A percentile compares a stretch with the other conserved stretches of the same genome.
phyloP scores from a whole-genome alignment of 1,140 invertebrate species.

The Drosophila murphyi region DNA sequence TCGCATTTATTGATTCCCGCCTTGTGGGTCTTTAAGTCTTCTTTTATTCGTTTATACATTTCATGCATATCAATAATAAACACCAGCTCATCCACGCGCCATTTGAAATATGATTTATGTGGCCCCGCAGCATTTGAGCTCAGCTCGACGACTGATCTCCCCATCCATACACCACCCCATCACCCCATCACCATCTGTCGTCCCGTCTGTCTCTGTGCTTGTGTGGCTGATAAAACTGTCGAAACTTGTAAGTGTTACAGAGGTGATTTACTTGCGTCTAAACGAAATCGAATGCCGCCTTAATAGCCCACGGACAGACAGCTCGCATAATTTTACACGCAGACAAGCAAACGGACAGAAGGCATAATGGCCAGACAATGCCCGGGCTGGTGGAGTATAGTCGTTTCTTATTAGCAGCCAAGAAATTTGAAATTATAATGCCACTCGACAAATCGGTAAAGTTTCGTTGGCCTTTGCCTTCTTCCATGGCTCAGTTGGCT shows the following conservation, averaged over 20 bases:
- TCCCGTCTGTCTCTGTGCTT: neutral
- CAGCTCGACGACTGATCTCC: slow-evolving; percentile 8
- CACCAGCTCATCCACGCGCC: slow-evolving; percentile 43
- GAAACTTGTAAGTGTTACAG: slow-evolving; percentile 80
- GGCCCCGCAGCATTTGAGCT: slow-evolving; percentile 55
- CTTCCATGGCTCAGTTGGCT: slow-evolving; percentile 50
- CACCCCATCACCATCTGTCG: neutral
- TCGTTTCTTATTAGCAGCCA: slow-evolving; percentile 63
- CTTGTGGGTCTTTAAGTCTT: slow-evolving; percentile 49
- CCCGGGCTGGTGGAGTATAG: neutral
- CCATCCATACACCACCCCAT: neutral
- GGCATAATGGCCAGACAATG: slow-evolving; percentile 16
- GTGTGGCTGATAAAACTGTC: slow-evolving; percentile 67
- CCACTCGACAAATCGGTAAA: slow-evolving; percentile 65
- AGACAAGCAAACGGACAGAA: slow-evolving; percentile 43
- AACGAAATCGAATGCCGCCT: slow-evolving; percentile 77
- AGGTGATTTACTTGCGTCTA: slow-evolving; percentile 72
- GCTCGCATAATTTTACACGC: slow-evolving; percentile 77
- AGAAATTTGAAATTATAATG: slow-evolving; percentile 77
- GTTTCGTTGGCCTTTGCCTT: slow-evolving; percentile 56
- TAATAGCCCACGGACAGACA: slow-evolving; percentile 76
- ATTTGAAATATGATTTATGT: slow-evolving; percentile 78
- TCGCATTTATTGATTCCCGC: slow-evolving; percentile 1
- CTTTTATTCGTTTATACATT: slow-evolving; percentile 52
- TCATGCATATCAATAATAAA: slow-evolving; percentile 44